These are phyloP conservation scores for Tarsius wallacei DNA, from an alignment of 2,797 vertebrate species.

Conservation along the genomic window DNA sequence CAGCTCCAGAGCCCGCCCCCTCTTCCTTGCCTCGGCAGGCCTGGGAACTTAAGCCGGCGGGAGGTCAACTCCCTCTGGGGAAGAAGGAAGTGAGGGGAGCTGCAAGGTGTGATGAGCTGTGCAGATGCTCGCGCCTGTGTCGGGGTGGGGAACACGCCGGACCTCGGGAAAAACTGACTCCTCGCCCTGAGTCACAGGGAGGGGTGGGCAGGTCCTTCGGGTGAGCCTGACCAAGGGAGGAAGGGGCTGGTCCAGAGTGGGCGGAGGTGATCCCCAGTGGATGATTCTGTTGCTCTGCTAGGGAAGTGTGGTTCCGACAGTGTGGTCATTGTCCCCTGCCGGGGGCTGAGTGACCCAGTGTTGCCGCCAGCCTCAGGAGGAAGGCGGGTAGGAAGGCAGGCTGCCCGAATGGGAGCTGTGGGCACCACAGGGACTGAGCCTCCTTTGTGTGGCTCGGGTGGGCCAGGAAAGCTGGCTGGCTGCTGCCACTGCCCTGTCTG, in stretches of 20 bases:
- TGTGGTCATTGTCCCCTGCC: conserved; percentile 84
- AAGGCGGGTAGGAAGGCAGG: conserved; percentile 49
- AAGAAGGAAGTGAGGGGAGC: conserved; percentile 61
- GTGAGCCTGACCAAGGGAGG: conserved; percentile 54
- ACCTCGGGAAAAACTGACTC: conserved; percentile 72
- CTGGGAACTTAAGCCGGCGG: background rate
- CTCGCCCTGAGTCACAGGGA: conserved; percentile 84
- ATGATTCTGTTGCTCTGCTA: conserved; percentile 33
- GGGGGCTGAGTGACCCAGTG: conserved; percentile 81
- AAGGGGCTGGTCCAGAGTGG: conserved; percentile 71
- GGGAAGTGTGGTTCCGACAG: conserved; percentile 80
- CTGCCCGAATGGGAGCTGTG: conserved; percentile 74
- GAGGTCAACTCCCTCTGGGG: conserved; percentile 39
- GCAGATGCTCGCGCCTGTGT: background rate
- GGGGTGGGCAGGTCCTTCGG: conserved; percentile 55
- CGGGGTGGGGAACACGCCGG: background rate
- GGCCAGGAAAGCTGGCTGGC: conserved; percentile 38
- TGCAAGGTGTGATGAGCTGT: conserved; percentile 73
- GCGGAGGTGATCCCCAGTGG: conserved; percentile 81
- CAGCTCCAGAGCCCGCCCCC: conserved; percentile 4
- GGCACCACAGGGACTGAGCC: conserved; percentile 80
- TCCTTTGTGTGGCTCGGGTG: conserved; percentile 78
- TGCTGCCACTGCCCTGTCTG: conserved; percentile 34
- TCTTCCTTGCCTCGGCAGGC: conserved; percentile 16
- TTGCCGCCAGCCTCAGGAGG: conserved; percentile 73